Base-by-base conservation (phyloP, 2,797 vertebrate species). In the Eleutherodactylus coqui region DNA sequence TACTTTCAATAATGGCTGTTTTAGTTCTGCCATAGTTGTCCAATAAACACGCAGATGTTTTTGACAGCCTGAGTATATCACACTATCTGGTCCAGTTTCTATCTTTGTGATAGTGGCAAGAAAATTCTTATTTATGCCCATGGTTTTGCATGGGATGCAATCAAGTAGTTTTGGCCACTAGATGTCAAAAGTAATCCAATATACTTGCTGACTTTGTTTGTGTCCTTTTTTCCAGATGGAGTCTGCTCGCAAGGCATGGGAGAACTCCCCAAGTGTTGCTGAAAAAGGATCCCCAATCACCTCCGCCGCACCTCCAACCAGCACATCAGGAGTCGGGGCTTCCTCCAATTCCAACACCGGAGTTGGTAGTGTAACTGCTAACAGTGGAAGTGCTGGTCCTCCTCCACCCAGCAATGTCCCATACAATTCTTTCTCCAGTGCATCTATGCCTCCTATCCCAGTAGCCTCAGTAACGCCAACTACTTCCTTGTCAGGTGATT, bases 221-320 rank as follows among this genome's bases (percentile, higher is more conserved):
- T 38, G 21, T 24, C 4, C 29, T 87, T 91, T 88, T 84, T 53
- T 82, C 83, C 84, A 99, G 98, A 99, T 99, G 98, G 98, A 99
- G 89, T 99, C 98, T 0, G 98, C 98, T 24, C 97, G 98, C 34
- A 99, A 99, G 91, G 98, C 98, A 0, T 99, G 98, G 98, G 98
- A 99, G 91, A 99, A 99, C 94, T 99, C 98, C 6, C 98, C 97
- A 0, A 99, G 95, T 85, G 92, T 99, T 67, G 93, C 93, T 86
- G 98, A 99, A 88, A 99, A 99, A 90, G 97, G 93, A 64, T 97
- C 97, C 0, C 97, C 98, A 0, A 97, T 96, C 89, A 97, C 97
- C 11, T 96, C 98, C 2, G 93, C 97, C 14, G 96, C 97, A 0
- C 97, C 98, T 88, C 96, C 97, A 78, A 91, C 93, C 82, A 95